Evolutionary conservation across 2,113 vertebrate species (phyloP), one percentile per base, ranked within the genome.

Genomic region (Myotis lucifugus): DNA sequence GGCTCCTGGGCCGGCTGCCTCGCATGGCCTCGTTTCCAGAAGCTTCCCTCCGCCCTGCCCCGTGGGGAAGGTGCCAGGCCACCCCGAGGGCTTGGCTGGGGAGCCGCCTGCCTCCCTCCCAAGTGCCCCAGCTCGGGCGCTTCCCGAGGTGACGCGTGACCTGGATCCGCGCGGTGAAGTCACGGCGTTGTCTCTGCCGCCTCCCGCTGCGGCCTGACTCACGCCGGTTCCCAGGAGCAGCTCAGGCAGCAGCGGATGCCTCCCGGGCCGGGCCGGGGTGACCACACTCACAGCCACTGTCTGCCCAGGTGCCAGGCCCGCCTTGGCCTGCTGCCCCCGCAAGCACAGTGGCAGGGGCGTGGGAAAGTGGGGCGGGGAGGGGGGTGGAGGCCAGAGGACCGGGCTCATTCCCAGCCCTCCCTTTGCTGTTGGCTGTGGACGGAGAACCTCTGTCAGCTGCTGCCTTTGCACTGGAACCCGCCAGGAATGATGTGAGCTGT

Each of bases 171-270:
- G 4, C 27, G 81, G 13, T 88, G 95, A 73, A 94, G 88, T 42
- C 82, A 96, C 27, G 7, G 69, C 89, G 95, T 59, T 92, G 56
- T 76, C 95, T 42, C 96, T 84, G 37, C 89, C 0, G 76, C 78
- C 93, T 95, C 94, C 54, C 23, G 73, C 54, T 8, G 21, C 19
- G 54, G 54, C 54, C 54, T 56, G 54, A 56, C 21, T 59, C 86
- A 96, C 90, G 79, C 94, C 64, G 19, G 90, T 90, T 98, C 95
- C 95, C 92, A 93, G 89, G 87, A 93, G 92, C 85, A 67, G 82
- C 93, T 69, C 74, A 78, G 83, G 96, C 96, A 81, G 86, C 40
- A 50, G 18, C 95, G 85, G 87, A 96, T 56, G 52, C 90, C 93
- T 95, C 97, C 89, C 81, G 40, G 96, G 93, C 48, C 18, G 46